A percentile compares a stretch with the other conserved stretches of the same genome.
phyloP scores from a whole-genome alignment of 2,888 invertebrate genomes.

The Drosophila greeni region DNA sequence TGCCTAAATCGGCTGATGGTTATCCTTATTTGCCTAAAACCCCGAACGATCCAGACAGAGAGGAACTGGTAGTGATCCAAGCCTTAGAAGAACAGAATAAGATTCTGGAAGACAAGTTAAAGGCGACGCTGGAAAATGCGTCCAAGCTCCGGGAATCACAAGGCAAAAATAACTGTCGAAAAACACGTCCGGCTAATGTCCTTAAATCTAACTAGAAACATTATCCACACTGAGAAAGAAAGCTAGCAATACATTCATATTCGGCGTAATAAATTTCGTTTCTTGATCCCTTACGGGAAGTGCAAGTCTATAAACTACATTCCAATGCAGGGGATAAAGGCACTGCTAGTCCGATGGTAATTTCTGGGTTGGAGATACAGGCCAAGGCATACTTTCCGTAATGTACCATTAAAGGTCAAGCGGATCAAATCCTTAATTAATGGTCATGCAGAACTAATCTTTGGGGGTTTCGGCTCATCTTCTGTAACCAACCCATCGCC shows the following conservation, averaged over 20 bases:
- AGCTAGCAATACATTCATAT: too few relatives aligned
- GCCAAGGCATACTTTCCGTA: neutral
- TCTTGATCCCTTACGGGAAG: too few relatives aligned
- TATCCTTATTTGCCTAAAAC: too few relatives aligned
- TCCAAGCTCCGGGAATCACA: neutral
- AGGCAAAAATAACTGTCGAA: neutral
- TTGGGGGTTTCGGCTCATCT: neutral
- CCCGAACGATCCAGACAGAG: too few relatives aligned
- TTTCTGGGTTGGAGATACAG: neutral
- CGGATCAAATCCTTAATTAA: neutral
- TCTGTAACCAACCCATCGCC: neutral
- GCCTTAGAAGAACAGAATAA: neutral
- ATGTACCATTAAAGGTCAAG: slow-evolving; percentile 8
- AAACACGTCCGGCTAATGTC: too few relatives aligned
- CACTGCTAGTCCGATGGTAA: neutral
- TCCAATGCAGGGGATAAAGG: neutral
- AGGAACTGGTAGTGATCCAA: too few relatives aligned
- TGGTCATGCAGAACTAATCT: neutral
- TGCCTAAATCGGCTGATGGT: too few relatives aligned
- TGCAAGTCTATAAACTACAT: too few relatives aligned
- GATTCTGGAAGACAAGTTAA: neutral
- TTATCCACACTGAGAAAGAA: too few relatives aligned
- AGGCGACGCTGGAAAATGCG: neutral
- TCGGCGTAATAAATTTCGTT: too few relatives aligned
- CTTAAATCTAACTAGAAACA: too few relatives aligned